Percentiles rank a stretch among this genome's conserved stretches.
Conservation (phyloP, 2,113 vertebrate species). For the Trogon surrucura region DNA sequence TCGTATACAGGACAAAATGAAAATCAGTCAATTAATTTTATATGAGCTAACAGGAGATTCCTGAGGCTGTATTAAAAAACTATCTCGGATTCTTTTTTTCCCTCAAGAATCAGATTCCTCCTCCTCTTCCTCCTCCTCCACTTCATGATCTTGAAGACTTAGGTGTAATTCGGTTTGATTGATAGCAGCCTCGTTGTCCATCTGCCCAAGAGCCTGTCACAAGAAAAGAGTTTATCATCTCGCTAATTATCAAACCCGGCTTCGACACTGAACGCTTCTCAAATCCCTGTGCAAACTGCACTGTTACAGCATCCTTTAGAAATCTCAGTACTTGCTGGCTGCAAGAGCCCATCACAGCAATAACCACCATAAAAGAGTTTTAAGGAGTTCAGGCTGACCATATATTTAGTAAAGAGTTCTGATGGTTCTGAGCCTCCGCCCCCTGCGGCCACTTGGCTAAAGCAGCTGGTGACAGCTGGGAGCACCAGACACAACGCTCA, state of each 20-base stretch:
- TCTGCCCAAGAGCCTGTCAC: slow-evolving; percentile 66
- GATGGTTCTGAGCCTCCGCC: neutral
- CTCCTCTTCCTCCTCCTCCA: slow-evolving; percentile 75
- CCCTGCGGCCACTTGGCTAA: accelerated
- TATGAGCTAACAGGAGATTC: neutral
- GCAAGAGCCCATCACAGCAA: neutral
- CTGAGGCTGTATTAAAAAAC: slow-evolving; percentile 3
- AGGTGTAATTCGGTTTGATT: slow-evolving; percentile 81
- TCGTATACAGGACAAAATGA: neutral
- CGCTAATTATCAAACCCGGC: neutral
- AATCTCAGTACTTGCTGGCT: neutral
- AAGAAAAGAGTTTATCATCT: neutral
- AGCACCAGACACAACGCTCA: accelerated
- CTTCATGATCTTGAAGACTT: slow-evolving; percentile 46
- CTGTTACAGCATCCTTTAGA: neutral
- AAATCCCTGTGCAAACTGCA: neutral
- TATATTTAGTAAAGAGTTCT: accelerated
- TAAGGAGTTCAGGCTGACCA: neutral
- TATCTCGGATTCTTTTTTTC: neutral
- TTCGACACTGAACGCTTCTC: accelerated
- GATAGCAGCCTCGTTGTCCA: slow-evolving; percentile 82
- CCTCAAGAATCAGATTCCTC: slow-evolving; percentile 77
- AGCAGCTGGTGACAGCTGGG: accelerated
- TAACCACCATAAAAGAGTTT: neutral
- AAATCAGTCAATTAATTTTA: neutral